phyloP scores from a whole-genome alignment of 2,888 invertebrate species.

The Drosophila colorata region DNA sequence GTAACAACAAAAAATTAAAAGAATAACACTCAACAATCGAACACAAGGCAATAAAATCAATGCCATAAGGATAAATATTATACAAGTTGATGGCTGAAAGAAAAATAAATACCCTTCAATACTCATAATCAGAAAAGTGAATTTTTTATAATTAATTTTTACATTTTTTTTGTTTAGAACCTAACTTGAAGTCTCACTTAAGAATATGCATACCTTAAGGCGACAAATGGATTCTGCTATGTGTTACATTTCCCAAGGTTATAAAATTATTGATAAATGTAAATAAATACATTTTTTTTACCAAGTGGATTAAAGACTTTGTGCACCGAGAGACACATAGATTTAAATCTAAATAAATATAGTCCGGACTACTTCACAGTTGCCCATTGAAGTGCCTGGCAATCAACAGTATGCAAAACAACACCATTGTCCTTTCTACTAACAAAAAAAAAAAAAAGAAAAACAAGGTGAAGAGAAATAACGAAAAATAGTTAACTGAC shows the following conservation, averaged over 20 bases:
- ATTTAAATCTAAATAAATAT: slow-evolving; percentile 44
- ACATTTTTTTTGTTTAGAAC: background rate
- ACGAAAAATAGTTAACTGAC: slow-evolving; percentile 70
- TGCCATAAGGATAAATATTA: slow-evolving; percentile 12
- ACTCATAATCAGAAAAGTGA: too few relatives aligned
- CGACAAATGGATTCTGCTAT: background rate
- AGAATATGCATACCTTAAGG: background rate
- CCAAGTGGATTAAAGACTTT: slow-evolving; percentile 41
- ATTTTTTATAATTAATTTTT: background rate
- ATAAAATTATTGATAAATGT: background rate
- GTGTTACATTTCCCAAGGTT: background rate
- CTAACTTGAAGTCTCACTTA: background rate
- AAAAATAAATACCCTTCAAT: too few relatives aligned
- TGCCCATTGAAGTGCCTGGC: slow-evolving; percentile 41
- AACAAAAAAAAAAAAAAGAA: slow-evolving; percentile 1
- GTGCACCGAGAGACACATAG: background rate
- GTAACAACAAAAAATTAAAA: slow-evolving; percentile 18
- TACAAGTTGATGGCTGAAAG: background rate
- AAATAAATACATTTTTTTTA: slow-evolving; percentile 4
- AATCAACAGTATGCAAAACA: slow-evolving; percentile 59
- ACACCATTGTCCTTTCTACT: slow-evolving; percentile 44
- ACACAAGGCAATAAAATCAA: slow-evolving; percentile 49
- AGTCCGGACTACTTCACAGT: slow-evolving; percentile 36
- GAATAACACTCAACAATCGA: slow-evolving; percentile 42
- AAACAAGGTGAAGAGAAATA: slow-evolving; percentile 16